Evolutionary conservation across 2,797 vertebrate species (phyloP), one percentile per base, ranked within the genome.

Genomic region (Rhinogobio ventralis): DNA sequence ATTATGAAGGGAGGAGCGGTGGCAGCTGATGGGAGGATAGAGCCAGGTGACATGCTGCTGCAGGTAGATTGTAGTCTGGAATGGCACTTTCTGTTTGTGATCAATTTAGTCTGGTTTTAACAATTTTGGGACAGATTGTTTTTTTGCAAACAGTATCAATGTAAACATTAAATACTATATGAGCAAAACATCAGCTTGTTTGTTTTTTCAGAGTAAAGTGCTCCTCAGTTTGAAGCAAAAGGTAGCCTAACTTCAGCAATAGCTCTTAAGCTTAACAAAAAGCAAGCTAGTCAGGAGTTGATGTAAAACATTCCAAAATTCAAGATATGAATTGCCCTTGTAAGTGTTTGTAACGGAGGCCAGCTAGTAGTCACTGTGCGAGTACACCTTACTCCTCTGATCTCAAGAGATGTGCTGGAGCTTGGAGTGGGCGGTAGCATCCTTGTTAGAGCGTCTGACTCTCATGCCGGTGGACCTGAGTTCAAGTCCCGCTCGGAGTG

Each of bases 1-100:
- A 97, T 97, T 89, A 97, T 97, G 96, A 97, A 97, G 86, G 96
- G 96, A 2, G 96, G 96, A 4, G 96, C 96, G 0, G 96, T 97
- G 89, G 96, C 96, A 0, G 96, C 96, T 0, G 96, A 97, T 0
- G 96, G 96, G 67, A 92, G 96, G 67, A 97, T 97, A 28, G 96
- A 97, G 85, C 96, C 96, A 0, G 96, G 96, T 5, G 96, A 97
- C 91, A 97, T 97, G 96, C 93, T 97, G 80, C 91, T 97, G 79
- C 96, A 96, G 95, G 96, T 97, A 23, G 2, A 62, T 28, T 30
- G 3, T 74, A 45, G 15, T 72, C 23, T 17, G 7, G 2, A 30
- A 23, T 53, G 17, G 42, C 28, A n/a, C 36, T 30, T 33, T 68
- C 30, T 67, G 14, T 42, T 28, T 76, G 19, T 53, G 49, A 23